Percentiles rank a stretch among this genome's conserved stretches.
Conservation (phyloP, 2,797 vertebrate species). For the Pseudochaenichthys georgianus region DNA sequence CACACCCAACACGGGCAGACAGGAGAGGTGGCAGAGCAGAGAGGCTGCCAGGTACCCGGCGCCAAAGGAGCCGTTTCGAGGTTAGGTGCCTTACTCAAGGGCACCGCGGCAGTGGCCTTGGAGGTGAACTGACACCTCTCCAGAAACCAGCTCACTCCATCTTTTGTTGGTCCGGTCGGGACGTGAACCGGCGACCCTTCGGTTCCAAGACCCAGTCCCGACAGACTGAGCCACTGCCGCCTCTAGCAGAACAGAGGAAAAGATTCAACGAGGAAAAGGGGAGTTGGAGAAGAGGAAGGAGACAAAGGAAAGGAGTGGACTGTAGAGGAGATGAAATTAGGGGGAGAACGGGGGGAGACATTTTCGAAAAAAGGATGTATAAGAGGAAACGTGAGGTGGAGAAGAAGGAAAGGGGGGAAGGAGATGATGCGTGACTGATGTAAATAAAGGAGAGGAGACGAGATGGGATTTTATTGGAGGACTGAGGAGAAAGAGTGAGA, state of each 20-base stretch:
- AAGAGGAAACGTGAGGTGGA: background rate
- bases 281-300: background rate
- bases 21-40: no score
- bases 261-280: background rate
- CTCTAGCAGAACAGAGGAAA: background rate
- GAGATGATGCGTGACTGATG: background rate
- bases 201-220: no score
- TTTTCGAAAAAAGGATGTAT: rapidly evolving
- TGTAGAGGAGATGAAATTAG: background rate
- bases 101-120: no score
- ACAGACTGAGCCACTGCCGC: no score
- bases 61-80: no score
- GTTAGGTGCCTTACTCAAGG: no score
- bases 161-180: no score
- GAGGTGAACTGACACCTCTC: no score
- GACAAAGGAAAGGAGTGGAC: background rate
- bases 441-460: background rate
- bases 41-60: no score
- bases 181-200: no score
- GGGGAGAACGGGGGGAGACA: background rate
- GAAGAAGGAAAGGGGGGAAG: background rate
- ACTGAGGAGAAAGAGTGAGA: background rate
- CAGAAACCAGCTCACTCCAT: no score
- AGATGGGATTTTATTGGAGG: background rate
- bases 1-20: no score